These are phyloP conservation scores for Oenanthe oenanthe DNA, from an alignment of 2,113 vertebrate species.

Conservation along the genomic window DNA sequence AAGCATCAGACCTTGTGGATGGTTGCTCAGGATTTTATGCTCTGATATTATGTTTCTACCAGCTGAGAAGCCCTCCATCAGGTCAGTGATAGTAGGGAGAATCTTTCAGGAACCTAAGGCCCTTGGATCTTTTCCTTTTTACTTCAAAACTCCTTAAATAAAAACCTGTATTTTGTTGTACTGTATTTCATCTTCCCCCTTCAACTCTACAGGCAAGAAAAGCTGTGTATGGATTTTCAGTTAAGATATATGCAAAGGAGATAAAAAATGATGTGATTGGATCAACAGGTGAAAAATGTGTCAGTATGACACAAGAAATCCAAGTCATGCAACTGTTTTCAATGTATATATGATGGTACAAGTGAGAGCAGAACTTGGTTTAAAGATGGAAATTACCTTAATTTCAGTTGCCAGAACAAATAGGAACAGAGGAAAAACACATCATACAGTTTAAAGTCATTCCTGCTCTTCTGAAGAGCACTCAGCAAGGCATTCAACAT, in stretches of 20 bases:
- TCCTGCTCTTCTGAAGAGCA: not conserved
- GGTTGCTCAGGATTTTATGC: not conserved
- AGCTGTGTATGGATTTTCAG: not conserved
- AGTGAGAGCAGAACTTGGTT: conserved; percentile 18
- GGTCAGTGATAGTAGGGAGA: not conserved
- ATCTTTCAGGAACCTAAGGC: not conserved
- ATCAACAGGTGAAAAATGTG: not conserved
- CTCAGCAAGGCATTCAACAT: not conserved
- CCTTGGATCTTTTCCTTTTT: not conserved
- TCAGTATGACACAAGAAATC: not conserved
- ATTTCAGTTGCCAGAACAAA: not conserved
- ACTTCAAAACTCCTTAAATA: not conserved
- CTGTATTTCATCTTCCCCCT: not conserved
- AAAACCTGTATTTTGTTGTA: not conserved
- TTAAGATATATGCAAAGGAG: not conserved
- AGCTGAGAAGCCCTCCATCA: not conserved
- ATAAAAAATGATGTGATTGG: not conserved
- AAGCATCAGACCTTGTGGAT: not conserved
- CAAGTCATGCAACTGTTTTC: not conserved
- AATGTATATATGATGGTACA: not conserved
- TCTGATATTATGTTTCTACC: not conserved
- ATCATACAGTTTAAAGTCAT: not conserved
- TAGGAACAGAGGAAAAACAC: not conserved
- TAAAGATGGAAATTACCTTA: not conserved
- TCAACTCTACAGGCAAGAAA: not conserved